A percentile compares a stretch with the other conserved stretches of the same genome.
phyloP scores from a whole-genome alignment of 2,113 vertebrate species.

The Steatornis caripensis region DNA sequence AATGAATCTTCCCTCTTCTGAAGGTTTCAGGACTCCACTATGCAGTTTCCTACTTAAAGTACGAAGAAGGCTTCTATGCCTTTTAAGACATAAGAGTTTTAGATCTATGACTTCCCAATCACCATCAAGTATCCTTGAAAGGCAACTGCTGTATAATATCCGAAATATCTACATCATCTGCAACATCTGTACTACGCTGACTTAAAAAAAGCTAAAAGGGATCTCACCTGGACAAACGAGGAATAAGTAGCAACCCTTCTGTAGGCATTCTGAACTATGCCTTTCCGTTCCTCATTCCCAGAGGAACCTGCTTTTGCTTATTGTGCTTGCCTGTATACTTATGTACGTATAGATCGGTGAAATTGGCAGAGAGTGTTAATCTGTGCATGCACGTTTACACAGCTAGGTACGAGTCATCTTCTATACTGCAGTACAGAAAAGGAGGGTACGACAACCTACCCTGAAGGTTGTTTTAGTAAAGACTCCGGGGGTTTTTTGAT shows the following conservation, averaged over 20 bases:
- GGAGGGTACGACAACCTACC: not conserved
- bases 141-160: not conserved
- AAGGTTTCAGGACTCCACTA: not conserved
- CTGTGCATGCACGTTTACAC: not conserved
- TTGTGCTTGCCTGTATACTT: not conserved
- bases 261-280: not conserved
- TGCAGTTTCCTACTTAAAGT: not conserved
- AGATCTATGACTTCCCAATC: not conserved
- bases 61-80: not conserved
- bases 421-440: not conserved
- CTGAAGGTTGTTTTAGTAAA: not conserved
- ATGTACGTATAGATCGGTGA: not conserved
- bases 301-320: not conserved
- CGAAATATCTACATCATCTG: not conserved
- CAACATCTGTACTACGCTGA: not conserved
- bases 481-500: not conserved
- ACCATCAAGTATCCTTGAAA: not conserved
- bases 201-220: not conserved
- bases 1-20: not conserved
- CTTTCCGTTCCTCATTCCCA: not conserved
- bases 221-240: not conserved
- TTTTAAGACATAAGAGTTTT: not conserved
- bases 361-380: not conserved
- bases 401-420: not conserved
- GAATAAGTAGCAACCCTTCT: not conserved